Conservation (phyloP, 2,797 vertebrate genomes). For the Peromyscus aztecus region DNA sequence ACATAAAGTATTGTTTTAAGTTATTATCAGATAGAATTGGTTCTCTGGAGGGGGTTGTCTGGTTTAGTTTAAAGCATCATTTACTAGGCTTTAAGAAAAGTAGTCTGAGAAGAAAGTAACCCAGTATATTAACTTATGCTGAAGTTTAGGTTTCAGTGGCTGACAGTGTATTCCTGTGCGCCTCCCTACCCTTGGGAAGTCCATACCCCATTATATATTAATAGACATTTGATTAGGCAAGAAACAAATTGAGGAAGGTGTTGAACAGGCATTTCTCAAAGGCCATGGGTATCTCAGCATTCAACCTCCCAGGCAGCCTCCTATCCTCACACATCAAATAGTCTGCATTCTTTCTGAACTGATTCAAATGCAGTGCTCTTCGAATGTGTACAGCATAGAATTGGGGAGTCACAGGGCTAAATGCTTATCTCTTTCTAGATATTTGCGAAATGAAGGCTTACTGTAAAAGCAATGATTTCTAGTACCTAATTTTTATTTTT, state of each 20-base stretch:
- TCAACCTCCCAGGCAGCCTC: background rate
- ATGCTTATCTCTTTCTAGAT: background rate
- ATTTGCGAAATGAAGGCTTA: conserved; percentile 26
- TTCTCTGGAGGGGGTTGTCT: background rate
- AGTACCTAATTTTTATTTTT: background rate
- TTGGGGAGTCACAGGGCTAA: background rate
- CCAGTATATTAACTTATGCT: background rate
- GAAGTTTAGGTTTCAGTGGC: conserved; percentile 12
- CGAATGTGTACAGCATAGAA: background rate
- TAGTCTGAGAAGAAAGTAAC: background rate
- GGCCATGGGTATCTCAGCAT: background rate
- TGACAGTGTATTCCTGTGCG: background rate
- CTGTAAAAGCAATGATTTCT: background rate
- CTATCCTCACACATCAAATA: background rate
- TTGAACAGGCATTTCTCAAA: conserved; percentile 33
- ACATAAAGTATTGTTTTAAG: conserved; percentile 28
- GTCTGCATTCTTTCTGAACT: background rate
- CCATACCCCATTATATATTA: background rate
- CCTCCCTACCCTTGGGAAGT: conserved; percentile 10
- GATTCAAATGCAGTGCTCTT: conserved; percentile 9
- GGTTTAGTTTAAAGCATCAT: background rate
- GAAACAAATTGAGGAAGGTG: background rate
- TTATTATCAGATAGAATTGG: conserved; percentile 18
- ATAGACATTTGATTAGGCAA: background rate
- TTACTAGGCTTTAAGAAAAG: conserved; percentile 36